These are phyloP conservation scores for Boulengerochromis microlepis DNA, from an alignment of 2,113 vertebrate genomes.

Conservation along the genomic window DNA sequence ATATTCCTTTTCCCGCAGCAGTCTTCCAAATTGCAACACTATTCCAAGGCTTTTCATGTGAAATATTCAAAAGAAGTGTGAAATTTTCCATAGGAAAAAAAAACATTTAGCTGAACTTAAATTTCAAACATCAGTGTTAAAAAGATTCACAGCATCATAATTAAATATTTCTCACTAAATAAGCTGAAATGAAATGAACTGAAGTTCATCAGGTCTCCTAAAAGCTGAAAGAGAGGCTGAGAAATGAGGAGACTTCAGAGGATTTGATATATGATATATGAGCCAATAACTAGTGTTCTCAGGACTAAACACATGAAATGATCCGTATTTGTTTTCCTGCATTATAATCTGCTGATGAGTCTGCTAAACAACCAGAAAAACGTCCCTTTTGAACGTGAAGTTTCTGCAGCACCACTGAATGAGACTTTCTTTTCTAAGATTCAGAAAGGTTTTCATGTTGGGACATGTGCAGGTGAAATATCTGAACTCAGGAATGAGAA, in stretches of 20 bases:
- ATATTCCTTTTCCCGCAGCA: not conserved
- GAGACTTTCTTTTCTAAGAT: not conserved
- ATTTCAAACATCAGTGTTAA: not conserved
- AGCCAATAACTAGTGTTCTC: not conserved
- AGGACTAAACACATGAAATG: not conserved
- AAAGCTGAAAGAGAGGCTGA: not conserved
- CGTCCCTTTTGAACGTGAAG: rapidly evolving
- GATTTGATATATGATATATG: rapidly evolving
- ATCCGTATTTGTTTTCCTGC: not conserved
- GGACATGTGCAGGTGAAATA: not conserved
- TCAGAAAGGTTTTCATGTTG: not conserved
- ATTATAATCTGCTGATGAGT: not conserved
- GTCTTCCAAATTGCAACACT: not conserved
- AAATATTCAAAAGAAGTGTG: not conserved
- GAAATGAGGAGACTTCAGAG: not conserved
- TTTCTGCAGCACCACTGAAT: not conserved
- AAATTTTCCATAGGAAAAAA: not conserved
- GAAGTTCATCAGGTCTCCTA: not conserved
- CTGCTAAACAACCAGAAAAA: not conserved
- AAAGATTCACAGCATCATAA: not conserved
- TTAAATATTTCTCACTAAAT: not conserved
- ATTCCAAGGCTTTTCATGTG: not conserved
- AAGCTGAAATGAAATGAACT: not conserved
- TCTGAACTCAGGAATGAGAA: not conserved
- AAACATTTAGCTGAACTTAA: not conserved